A percentile compares a stretch with the other conserved stretches of the same genome.
These are phyloP conservation scores for Triplophysa rosa DNA, from an alignment of 2,113 vertebrate genomes.

Conservation along the genomic window DNA sequence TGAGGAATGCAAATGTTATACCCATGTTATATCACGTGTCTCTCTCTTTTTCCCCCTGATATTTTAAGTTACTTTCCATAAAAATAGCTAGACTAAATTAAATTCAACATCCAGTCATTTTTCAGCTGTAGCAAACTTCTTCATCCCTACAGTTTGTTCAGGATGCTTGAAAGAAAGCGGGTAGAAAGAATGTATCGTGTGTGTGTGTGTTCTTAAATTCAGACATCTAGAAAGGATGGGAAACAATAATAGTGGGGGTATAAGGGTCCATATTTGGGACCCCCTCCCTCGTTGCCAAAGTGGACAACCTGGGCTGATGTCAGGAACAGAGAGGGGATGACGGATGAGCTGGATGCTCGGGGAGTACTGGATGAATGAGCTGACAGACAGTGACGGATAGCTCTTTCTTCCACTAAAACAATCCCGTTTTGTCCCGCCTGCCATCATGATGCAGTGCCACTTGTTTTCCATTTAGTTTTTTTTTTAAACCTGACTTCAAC, in stretches of 20 bases:
- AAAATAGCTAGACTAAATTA: background rate
- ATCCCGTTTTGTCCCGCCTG: slow-evolving; percentile 94
- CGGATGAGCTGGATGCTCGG: slow-evolving; percentile 88
- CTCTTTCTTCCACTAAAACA: slow-evolving; percentile 88
- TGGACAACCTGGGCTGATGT: slow-evolving; percentile 77
- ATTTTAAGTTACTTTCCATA: background rate
- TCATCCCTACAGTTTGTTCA: background rate
- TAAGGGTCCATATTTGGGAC: slow-evolving; percentile 55
- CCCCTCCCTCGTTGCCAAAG: slow-evolving; percentile 52
- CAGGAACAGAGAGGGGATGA: slow-evolving; percentile 90
- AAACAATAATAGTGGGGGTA: slow-evolving; percentile 60
- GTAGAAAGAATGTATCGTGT: slow-evolving; percentile 6
- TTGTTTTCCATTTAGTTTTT: slow-evolving; percentile 74
- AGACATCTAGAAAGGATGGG: slow-evolving; percentile 52
- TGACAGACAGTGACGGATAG: slow-evolving; percentile 94
- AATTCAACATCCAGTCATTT: background rate
- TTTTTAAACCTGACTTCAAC: slow-evolving; percentile 57
- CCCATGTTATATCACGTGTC: background rate
- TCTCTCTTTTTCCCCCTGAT: background rate
- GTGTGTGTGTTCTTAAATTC: slow-evolving; percentile 44
- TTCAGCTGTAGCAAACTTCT: background rate
- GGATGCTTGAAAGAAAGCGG: background rate
- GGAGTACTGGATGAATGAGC: slow-evolving; percentile 94
- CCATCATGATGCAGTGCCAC: slow-evolving; percentile 98
- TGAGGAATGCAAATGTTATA: background rate